Evolutionary conservation across 2,888 invertebrate genomes (phyloP), one percentile per base, ranked within the genome.

Genomic region (Monoplex corrugatus): DNA sequence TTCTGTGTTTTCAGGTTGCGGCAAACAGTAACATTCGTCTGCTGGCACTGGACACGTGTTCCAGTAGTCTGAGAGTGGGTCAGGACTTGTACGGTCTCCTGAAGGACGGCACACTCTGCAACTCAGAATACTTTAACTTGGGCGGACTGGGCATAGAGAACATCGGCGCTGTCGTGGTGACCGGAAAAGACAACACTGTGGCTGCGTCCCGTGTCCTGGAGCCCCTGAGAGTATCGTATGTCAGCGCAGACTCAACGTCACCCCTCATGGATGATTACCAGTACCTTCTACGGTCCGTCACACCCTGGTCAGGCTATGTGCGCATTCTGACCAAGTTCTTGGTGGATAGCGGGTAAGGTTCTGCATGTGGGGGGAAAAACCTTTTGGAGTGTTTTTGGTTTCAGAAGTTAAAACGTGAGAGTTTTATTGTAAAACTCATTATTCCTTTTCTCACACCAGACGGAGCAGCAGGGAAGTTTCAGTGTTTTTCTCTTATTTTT

Each of bases 141-240:
- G 23, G 19, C 50, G 40, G 63, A 10, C 80, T 93, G 87, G 28
- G 92, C 87, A 90, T 94, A 1, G 89, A 92, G 78, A 91, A 90
- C 32, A 92, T 96, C 19, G 93, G 95, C 5, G 95, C 95, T 10
- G 94, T 95, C 13, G 84, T 96, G 19, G 94, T 95, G 3, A 91
- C 94, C 16, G 94, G 95, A 16, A 92, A 93, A 0, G 85, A 89
- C 23, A 93, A 92, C 75, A 93, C 94, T 3, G 92, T 94, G 50
- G 94, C 94, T 10, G 95, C 95, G 0, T 94, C 95, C 3, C 93
- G 96, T 89, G 96, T 97, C 90, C 95, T 97, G 63, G 95, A 96
- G 38, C 95, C 97, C 10, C 96, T 97, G 92, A 95, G 96, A 88
- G 96, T 97, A 44, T 97, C 97, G 5, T 97, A 97, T 93, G 92